phyloP scores from a whole-genome alignment of 37 sponge, comb jelly and placozoan species.

The Beroe forskalii region DNA sequence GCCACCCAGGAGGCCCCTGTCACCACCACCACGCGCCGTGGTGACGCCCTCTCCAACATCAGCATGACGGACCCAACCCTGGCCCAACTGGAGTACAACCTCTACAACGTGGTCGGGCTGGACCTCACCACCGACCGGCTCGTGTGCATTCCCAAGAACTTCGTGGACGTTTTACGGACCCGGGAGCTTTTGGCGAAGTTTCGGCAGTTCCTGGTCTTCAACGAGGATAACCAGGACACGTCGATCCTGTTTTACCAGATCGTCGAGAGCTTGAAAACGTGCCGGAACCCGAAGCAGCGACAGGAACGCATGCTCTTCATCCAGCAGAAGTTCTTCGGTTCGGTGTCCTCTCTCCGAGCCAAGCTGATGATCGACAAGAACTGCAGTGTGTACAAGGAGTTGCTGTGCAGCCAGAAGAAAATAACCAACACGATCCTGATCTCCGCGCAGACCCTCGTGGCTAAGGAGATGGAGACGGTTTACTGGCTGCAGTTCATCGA shows the following conservation, averaged over 20 bases:
- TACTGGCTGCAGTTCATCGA: conserved; percentile 36
- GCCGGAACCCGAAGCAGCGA: conserved; percentile 43
- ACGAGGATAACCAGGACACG: conserved; percentile 49
- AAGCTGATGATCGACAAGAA: conserved; percentile 15
- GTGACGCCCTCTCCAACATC: not conserved
- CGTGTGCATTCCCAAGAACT: not conserved
- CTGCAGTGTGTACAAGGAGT: conserved; percentile 9
- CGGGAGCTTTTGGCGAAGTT: conserved; percentile 7
- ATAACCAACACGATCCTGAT: conserved; percentile 13
- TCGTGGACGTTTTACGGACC: not conserved
- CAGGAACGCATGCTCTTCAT: conserved; percentile 25
- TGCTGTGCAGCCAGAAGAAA: conserved; percentile 38
- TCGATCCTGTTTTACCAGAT: conserved; percentile 52
- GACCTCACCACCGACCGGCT: conserved; percentile 35
- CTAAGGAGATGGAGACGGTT: conserved; percentile 42
- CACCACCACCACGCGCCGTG: not conserved
- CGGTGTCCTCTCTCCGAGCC: not conserved
- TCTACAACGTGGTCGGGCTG: not conserved
- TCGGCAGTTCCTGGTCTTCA: not conserved
- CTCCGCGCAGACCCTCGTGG: conserved; percentile 8
- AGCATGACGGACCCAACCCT: conserved; percentile 34
- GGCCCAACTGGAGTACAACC: not conserved
- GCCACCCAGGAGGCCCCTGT: too few relatives aligned
- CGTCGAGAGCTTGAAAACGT: not conserved
- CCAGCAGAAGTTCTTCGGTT: conserved; percentile 16